Conservation (phyloP, 2,113 vertebrate genomes). For the Python bivittatus region DNA sequence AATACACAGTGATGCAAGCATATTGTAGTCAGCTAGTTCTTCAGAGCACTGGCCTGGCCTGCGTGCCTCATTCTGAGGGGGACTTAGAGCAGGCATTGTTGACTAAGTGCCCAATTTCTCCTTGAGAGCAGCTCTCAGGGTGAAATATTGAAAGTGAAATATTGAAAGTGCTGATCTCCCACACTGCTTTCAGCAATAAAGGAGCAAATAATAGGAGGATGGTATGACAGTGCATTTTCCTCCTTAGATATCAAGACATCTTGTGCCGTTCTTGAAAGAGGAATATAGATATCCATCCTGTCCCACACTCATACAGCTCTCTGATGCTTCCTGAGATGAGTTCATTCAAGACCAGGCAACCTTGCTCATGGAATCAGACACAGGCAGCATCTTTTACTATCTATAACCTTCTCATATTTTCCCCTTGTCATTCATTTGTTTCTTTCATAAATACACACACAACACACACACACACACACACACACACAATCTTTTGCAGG, state of each 20-base stretch:
- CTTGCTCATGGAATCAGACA: not conserved
- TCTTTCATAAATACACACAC: not conserved
- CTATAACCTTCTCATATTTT: not conserved
- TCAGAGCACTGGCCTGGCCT: not conserved
- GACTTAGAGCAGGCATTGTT: not conserved
- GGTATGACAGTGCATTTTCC: not conserved
- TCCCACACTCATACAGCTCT: not conserved
- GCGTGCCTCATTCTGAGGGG: not conserved
- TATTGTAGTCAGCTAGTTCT: not conserved
- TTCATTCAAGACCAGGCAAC: not conserved
- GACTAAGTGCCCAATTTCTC: not conserved
- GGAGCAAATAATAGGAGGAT: not conserved
- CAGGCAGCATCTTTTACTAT: not conserved
- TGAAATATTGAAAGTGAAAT: not conserved
- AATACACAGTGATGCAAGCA: not conserved
- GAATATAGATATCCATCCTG: not conserved
- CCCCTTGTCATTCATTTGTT: not conserved
- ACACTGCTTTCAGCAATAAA: not conserved
- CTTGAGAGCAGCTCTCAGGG: not conserved
- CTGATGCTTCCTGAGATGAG: not conserved
- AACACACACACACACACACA: not conserved
- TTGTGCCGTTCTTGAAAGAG: not conserved
- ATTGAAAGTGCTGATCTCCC: not conserved
- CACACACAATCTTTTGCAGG: not conserved
- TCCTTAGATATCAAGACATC: no score